Evolutionary conservation across 2,888 invertebrate genomes (phyloP).

Genomic region (Polietes domitor): DNA sequence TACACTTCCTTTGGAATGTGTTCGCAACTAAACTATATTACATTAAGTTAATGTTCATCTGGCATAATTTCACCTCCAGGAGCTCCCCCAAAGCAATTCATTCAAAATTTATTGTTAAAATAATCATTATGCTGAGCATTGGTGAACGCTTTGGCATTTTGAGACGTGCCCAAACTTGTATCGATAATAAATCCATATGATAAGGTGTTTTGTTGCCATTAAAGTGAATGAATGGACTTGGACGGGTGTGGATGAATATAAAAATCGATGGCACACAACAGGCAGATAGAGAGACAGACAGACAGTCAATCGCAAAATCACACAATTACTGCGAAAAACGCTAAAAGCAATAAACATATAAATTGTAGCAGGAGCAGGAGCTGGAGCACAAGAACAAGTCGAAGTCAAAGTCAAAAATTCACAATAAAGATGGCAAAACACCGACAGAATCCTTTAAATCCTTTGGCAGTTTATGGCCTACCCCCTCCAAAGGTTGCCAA

Average conservation of each 20-base stretch:
- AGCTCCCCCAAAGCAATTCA: background rate
- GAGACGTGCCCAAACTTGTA: background rate
- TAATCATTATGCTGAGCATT: background rate
- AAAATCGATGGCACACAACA: background rate
- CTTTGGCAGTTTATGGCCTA: background rate
- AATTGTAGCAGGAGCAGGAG: background rate
- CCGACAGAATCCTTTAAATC: background rate
- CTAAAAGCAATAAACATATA: conserved; percentile 6
- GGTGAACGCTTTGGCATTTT: background rate
- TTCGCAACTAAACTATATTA: too few species aligned
- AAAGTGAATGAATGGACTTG: background rate
- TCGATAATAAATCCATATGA: conserved; percentile 24
- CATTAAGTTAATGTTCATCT: too few species aligned
- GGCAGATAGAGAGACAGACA: background rate
- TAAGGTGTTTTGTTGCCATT: conserved; percentile 1
- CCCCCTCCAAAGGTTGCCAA: background rate
- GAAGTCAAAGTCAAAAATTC: too few species aligned
- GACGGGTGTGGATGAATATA: background rate
- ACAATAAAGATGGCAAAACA: background rate
- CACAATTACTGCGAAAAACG: background rate
- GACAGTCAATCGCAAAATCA: background rate
- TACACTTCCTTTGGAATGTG: too few species aligned
- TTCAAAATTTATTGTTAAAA: background rate
- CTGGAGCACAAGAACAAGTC: background rate
- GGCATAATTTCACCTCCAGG: background rate